These are phyloP conservation scores for Casuarius casuarius DNA, from an alignment of 2,113 vertebrate species.

Conservation along the genomic window DNA sequence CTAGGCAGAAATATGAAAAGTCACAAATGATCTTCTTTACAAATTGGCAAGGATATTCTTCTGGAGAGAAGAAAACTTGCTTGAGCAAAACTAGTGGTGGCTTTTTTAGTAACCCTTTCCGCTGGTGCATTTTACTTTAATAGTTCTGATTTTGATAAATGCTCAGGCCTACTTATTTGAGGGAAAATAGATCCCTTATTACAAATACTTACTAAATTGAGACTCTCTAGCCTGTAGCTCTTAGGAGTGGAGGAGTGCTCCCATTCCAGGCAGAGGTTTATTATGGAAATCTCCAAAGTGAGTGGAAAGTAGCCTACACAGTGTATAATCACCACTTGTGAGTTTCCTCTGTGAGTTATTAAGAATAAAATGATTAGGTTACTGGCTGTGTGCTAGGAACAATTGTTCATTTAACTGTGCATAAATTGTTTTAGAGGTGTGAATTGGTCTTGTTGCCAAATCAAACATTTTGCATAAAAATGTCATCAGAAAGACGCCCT, in stretches of 20 bases:
- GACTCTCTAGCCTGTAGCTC: not conserved
- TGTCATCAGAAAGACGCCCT: constrained; percentile 27
- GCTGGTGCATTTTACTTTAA: not conserved
- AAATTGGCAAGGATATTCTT: not conserved
- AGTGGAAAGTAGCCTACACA: constrained; percentile 15
- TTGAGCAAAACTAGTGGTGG: not conserved
- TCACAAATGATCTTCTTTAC: not conserved
- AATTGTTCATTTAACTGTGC: constrained; percentile 24
- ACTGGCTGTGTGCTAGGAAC: not conserved
- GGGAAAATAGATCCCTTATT: constrained; percentile 2
- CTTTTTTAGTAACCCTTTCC: not conserved
- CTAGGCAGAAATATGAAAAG: not conserved
- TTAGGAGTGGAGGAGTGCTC: not conserved
- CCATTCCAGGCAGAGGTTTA: not conserved
- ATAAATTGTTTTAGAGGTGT: constrained; percentile 23
- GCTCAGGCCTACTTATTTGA: not conserved
- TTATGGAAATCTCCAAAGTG: constrained; percentile 37
- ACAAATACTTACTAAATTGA: constrained; percentile 11
- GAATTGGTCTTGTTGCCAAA: constrained; percentile 35
- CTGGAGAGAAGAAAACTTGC: not conserved
- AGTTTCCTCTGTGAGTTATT: constrained; percentile 23
- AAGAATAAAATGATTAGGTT: constrained; percentile 45
- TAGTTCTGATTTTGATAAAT: constrained; percentile 5
- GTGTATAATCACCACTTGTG: not conserved
- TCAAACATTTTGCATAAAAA: constrained; percentile 54